Evolutionary conservation across 2,797 vertebrate genomes (phyloP).

Genomic region (Gila robusta): DNA sequence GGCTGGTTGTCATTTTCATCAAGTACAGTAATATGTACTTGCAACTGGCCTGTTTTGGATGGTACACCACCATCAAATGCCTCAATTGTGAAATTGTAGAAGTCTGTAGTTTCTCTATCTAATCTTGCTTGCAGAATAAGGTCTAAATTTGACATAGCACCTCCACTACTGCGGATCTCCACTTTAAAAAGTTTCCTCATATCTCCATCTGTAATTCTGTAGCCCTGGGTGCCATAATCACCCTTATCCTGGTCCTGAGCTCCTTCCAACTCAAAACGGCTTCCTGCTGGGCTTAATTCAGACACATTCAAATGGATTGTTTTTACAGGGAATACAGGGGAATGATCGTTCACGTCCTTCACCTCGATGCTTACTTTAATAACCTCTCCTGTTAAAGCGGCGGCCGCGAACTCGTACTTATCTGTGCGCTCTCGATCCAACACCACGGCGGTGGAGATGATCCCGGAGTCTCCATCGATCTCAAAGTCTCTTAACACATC

Average conservation of each 20-base stretch:
- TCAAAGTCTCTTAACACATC: slow-evolving; percentile 89
- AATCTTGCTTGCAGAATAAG: slow-evolving; percentile 82
- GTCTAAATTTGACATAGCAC: slow-evolving; percentile 74
- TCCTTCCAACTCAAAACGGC: slow-evolving; percentile 84
- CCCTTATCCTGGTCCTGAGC: slow-evolving; percentile 87
- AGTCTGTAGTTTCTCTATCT: slow-evolving; percentile 82
- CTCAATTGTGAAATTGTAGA: slow-evolving; percentile 83
- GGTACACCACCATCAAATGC: slow-evolving; percentile 91
- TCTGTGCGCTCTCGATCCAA: slow-evolving; percentile 89
- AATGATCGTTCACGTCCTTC: slow-evolving; percentile 89
- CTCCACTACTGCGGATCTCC: slow-evolving; percentile 67
- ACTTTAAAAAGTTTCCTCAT: slow-evolving; percentile 72
- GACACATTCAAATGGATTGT: slow-evolving; percentile 82
- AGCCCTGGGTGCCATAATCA: slow-evolving; percentile 84
- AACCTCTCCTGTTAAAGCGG: slow-evolving; percentile 87
- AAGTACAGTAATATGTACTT: slow-evolving; percentile 80
- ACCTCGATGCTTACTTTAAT: slow-evolving; percentile 87
- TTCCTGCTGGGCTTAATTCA: slow-evolving; percentile 85
- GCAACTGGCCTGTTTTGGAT: slow-evolving; percentile 78
- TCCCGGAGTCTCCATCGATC: slow-evolving; percentile 87
- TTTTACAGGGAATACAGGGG: slow-evolving; percentile 82
- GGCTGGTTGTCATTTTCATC: slow-evolving; percentile 95
- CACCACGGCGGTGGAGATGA: slow-evolving; percentile 86
- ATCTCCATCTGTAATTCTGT: slow-evolving; percentile 77
- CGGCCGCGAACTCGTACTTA: slow-evolving; percentile 89